Percentiles rank a stretch among this genome's conserved stretches.
phyloP scores from a whole-genome alignment of 2,888 invertebrate species.

The Brachyptera risi region DNA sequence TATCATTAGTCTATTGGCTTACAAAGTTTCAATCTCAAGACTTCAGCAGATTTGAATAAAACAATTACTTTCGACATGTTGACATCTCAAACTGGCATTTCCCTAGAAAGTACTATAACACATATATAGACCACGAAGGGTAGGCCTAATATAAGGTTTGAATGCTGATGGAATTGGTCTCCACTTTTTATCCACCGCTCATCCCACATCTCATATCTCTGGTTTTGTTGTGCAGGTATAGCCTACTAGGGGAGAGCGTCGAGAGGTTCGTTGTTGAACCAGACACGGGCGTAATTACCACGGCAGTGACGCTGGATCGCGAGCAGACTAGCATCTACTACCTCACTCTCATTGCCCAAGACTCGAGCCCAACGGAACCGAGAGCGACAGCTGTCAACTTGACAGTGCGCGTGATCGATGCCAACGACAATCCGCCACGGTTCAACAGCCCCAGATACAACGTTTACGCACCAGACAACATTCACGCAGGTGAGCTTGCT shows the following conservation, averaged over 20 bases:
- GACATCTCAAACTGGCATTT: no score
- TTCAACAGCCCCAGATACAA: slow-evolving; percentile 72
- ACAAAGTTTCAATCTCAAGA: no score
- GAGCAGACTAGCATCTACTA: slow-evolving; percentile 74
- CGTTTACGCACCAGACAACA: slow-evolving; percentile 78
- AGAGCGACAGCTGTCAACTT: slow-evolving; percentile 78
- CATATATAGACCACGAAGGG: no score
- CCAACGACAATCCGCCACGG: slow-evolving; percentile 80
- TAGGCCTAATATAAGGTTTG: no score
- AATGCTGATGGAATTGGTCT: no score
- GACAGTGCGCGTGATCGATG: slow-evolving; percentile 72
- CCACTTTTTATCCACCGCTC: no score
- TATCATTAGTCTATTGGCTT: no score
- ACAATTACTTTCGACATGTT: no score
- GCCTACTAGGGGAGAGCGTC: slow-evolving; percentile 74
- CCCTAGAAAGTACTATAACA: no score
- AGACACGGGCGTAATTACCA: slow-evolving; percentile 73
- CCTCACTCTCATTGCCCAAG: slow-evolving; percentile 81
- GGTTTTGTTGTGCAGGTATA: slow-evolving; percentile 54
- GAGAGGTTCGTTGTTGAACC: slow-evolving; percentile 76
- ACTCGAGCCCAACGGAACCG: slow-evolving; percentile 82
- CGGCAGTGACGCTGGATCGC: slow-evolving; percentile 68
- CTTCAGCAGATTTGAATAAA: no score
- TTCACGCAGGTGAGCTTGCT: no score
- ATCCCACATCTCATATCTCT: no score